Percentiles rank a stretch among this genome's conserved stretches.
phyloP scores from a whole-genome alignment of 1,140 invertebrate genomes.

The Brachionus rubens region DNA sequence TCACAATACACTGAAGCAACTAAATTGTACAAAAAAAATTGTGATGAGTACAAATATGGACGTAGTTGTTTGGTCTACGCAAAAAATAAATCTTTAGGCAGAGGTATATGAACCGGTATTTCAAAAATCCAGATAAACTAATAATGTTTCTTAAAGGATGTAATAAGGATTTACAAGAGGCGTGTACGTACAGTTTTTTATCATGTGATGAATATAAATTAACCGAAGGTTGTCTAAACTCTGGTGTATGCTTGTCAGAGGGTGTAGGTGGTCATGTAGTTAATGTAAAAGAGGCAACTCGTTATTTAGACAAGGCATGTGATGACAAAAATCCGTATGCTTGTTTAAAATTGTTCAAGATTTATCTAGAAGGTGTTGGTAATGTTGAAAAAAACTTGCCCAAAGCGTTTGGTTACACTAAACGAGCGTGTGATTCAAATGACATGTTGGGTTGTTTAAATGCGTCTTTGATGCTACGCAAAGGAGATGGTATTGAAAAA shows the following conservation, averaged over 20 bases:
- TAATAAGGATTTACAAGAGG: conserved; percentile 4
- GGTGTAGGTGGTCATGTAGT: not conserved
- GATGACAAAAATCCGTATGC: conserved; percentile 30
- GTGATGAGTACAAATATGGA: conserved; percentile 43
- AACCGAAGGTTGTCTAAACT: conserved; percentile 19
- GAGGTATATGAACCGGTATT: no score
- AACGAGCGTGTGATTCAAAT: conserved; percentile 9
- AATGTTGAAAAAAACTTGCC: conserved; percentile 26
- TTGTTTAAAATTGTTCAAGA: conserved; percentile 38
- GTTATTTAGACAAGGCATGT: conserved; percentile 19
- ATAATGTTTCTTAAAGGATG: not conserved
- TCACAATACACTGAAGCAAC: conserved; percentile 8
- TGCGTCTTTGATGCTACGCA: conserved; percentile 34
- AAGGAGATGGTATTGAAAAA: conserved; percentile 33
- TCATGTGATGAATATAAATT: conserved; percentile 25
- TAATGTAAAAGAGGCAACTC: conserved; percentile 3
- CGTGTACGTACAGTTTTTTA: conserved; percentile 26
- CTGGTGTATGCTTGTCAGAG: conserved; percentile 22
- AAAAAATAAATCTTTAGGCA: conserved; percentile 12
- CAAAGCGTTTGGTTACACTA: conserved; percentile 24
- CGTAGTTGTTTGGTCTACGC: conserved; percentile 24
- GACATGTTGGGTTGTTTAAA: conserved; percentile 43
- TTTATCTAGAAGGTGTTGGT: conserved; percentile 21
- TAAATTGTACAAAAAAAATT: conserved; percentile 43
- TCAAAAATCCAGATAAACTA: not conserved